Percentiles rank a stretch among this genome's conserved stretches.
Evolutionary conservation across 1,140 invertebrate species (phyloP).

Genomic region (Oryzaephilus surinamensis): DNA sequence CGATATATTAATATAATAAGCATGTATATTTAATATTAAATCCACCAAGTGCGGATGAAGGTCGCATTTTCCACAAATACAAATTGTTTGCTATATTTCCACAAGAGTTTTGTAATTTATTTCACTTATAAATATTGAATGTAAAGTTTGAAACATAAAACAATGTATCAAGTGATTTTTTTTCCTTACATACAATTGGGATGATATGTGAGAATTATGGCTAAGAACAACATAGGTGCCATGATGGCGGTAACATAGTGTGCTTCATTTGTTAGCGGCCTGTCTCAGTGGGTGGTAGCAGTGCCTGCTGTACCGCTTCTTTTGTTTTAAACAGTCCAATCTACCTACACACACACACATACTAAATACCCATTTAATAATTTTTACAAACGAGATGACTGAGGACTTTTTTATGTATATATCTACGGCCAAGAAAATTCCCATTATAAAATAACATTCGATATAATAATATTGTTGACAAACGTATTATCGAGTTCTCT

Average conservation of each 20-base stretch:
- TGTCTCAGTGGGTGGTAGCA: slow-evolving; percentile 8
- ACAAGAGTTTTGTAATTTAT: not conserved
- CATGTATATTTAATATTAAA: too few relatives aligned
- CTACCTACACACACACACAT: slow-evolving; percentile 4
- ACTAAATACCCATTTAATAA: too few relatives aligned
- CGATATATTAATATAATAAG: too few relatives aligned
- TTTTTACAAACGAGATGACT: too few relatives aligned
- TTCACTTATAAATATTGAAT: not conserved
- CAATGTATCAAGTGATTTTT: slow-evolving; percentile 3
- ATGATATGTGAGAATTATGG: slow-evolving; percentile 8
- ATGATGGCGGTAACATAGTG: slow-evolving; percentile 8
- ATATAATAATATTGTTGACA: too few relatives aligned
- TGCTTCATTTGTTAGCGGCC: slow-evolving; percentile 9
- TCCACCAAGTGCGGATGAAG: too few relatives aligned
- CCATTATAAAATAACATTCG: too few relatives aligned
- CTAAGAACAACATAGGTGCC: slow-evolving; percentile 8
- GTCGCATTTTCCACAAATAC: too few relatives aligned
- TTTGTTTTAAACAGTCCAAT: slow-evolving; percentile 8
- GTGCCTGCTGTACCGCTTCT: slow-evolving; percentile 4
- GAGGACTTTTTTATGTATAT: too few relatives aligned
- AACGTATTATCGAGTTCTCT: too few relatives aligned
- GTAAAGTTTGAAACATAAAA: not conserved
- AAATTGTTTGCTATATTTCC: too few relatives aligned
- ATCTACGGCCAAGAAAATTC: too few relatives aligned
- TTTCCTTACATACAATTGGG: not conserved